Evolutionary conservation across 2,888 invertebrate species (phyloP).

Genomic region (Hirtodrosophila confusa): DNA sequence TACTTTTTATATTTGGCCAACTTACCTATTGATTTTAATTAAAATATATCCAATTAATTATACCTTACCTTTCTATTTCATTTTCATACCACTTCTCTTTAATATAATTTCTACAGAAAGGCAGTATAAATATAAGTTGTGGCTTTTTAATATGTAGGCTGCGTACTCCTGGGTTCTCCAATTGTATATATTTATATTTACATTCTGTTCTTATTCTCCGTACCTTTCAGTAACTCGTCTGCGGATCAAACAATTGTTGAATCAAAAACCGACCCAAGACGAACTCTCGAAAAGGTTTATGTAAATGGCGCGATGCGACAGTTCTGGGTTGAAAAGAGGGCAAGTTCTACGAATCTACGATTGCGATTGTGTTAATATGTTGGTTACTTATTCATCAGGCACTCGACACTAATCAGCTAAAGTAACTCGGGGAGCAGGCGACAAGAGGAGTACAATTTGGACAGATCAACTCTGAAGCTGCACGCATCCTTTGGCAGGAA

Average conservation of each 20-base stretch:
- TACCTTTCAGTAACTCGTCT: conserved; percentile 57
- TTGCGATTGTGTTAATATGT: conserved; percentile 50
- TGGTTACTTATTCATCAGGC: conserved; percentile 70
- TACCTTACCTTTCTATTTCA: too few relatives aligned
- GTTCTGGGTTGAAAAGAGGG: conserved; percentile 2
- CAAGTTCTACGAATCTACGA: conserved; percentile 1
- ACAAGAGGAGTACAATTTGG: conserved; percentile 15
- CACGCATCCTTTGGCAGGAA: conserved; percentile 63
- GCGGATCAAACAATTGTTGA: conserved; percentile 63
- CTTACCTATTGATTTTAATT: too few relatives aligned
- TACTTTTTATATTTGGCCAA: too few relatives aligned
- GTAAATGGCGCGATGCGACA: conserved; percentile 32
- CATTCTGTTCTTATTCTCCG: conserved; percentile 25
- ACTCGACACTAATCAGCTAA: conserved; percentile 77
- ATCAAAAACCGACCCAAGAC: conserved; percentile 19
- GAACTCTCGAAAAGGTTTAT: conserved; percentile 44
- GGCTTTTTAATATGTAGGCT: conserved; percentile 56
- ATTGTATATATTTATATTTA: conserved; percentile 55
- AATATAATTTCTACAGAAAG: conserved; percentile 13
- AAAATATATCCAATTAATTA: too few relatives aligned
- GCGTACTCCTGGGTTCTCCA: conserved; percentile 34
- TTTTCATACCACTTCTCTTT: neutral
- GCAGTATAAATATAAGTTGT: conserved; percentile 13
- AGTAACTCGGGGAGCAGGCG: conserved; percentile 51
- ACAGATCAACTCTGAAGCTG: conserved; percentile 4